Evolutionary conservation across 2,113 vertebrate genomes (phyloP).

Genomic region (Herpailurus yagouaroundi): DNA sequence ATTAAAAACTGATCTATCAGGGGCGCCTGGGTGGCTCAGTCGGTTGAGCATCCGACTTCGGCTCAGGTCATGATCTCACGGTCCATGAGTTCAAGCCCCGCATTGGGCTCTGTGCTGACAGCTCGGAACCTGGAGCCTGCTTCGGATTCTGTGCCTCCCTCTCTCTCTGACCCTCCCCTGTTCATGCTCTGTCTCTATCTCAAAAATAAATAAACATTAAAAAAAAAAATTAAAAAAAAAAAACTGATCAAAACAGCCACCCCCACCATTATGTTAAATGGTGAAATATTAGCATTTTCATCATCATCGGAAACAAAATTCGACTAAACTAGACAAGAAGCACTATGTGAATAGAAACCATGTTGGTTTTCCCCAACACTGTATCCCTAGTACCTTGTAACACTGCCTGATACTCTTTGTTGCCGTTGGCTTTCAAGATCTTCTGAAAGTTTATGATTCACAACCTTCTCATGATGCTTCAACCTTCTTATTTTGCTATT

Average conservation of each 20-base stretch:
- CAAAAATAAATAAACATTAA: too few relatives aligned
- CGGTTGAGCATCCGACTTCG: too few relatives aligned
- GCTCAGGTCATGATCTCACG: too few relatives aligned
- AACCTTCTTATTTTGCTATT: neutral
- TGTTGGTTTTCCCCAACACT: neutral
- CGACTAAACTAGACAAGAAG: neutral
- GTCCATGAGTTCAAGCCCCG: too few relatives aligned
- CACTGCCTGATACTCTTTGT: neutral
- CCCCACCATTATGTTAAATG: neutral
- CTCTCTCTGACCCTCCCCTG: too few relatives aligned
- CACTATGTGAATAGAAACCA: neutral
- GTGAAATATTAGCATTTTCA: slow-evolving; percentile 20
- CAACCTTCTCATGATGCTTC: neutral
- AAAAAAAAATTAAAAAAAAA: neutral
- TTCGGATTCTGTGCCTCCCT: too few relatives aligned
- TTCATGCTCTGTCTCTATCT: too few relatives aligned
- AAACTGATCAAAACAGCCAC: neutral
- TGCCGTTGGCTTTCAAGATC: neutral
- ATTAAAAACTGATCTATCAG: slow-evolving; percentile 27
- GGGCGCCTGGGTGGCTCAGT: too few relatives aligned
- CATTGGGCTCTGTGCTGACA: too few relatives aligned
- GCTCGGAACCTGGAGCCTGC: too few relatives aligned
- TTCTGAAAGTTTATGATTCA: slow-evolving; percentile 1
- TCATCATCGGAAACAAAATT: neutral
- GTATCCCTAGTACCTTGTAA: neutral